A percentile compares a stretch with the other conserved stretches of the same genome.
Evolutionary conservation across 2,113 vertebrate genomes (phyloP).

Genomic region (Mobula hypostoma): DNA sequence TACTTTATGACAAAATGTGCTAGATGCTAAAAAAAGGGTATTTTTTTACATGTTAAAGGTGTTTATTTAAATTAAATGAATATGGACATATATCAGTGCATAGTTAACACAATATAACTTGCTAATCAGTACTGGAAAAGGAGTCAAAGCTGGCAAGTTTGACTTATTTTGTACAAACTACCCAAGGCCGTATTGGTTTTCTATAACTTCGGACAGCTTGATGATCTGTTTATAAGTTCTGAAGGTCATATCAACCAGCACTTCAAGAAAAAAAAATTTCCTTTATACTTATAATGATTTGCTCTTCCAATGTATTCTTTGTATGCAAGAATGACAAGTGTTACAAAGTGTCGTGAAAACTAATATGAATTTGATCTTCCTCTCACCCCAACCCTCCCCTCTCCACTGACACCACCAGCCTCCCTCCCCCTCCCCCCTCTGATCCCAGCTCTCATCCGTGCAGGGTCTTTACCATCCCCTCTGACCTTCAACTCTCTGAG

Average conservation of each 20-base stretch:
- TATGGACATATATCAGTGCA: not conserved
- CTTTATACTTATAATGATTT: not conserved
- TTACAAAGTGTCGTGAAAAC: not conserved
- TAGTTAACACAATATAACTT: not conserved
- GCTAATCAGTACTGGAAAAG: not conserved
- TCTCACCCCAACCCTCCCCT: no score
- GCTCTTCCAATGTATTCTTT: not conserved
- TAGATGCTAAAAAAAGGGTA: not conserved
- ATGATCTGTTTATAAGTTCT: not conserved
- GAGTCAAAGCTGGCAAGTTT: no score
- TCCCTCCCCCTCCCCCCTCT: no score
- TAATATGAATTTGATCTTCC: not conserved
- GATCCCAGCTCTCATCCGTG: no score
- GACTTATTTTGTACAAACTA: not conserved
- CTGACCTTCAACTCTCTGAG: no score
- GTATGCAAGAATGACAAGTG: not conserved
- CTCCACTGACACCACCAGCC: no score
- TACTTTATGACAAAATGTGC: no score
- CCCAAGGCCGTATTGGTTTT: no score
- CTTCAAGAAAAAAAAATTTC: not conserved
- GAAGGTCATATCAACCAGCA: not conserved
- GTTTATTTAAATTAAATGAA: not conserved
- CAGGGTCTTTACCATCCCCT: no score
- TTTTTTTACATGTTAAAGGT: not conserved
- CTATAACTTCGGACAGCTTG: not conserved